Conservation (phyloP, 2,888 invertebrate genomes). For the Melanostoma mellinum region DNA sequence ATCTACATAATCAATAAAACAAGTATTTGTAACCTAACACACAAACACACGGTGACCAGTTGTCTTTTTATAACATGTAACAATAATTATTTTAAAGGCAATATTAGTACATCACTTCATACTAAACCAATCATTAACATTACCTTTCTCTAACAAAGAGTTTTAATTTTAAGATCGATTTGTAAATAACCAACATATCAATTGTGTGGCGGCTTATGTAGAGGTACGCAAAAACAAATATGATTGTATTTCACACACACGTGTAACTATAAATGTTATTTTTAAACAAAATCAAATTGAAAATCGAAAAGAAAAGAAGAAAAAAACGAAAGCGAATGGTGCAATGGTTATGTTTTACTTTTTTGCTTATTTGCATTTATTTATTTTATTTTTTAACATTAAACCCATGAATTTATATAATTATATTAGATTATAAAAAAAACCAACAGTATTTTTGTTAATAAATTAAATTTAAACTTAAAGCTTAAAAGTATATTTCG, state of each 20-base stretch:
- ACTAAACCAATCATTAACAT: constrained; percentile 25
- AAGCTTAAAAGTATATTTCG: too few relatives aligned
- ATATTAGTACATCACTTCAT: constrained; percentile 11
- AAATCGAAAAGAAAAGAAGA: constrained; percentile 17
- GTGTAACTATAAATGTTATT: constrained; percentile 4
- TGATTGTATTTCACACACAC: constrained; percentile 9
- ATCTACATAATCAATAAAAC: constrained; percentile 55
- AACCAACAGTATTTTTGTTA: constrained; percentile 33
- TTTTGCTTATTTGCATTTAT: constrained; percentile 54
- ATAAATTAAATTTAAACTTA: background rate
- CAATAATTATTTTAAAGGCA: background rate
- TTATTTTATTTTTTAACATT: constrained; percentile 8
- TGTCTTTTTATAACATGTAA: background rate
- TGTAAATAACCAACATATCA: constrained; percentile 58
- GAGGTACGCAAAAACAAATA: background rate
- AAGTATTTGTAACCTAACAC: constrained; percentile 1
- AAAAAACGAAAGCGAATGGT: constrained; percentile 14
- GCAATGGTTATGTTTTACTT: constrained; percentile 36
- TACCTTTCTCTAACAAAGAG: constrained; percentile 21
- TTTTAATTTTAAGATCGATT: constrained; percentile 19
- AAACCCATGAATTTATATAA: background rate
- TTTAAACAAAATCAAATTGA: constrained; percentile 33
- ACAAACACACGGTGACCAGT: background rate
- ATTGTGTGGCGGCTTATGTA: constrained; percentile 53
- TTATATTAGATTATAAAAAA: background rate